A percentile compares a stretch with the other conserved stretches of the same genome.
Evolutionary conservation across 2,113 vertebrate species (phyloP).

Genomic region (human): GRCh38 chr1:58487001-58487500

Average conservation of each 20-base stretch:
- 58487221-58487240: not conserved
- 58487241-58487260: not conserved
- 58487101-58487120: not conserved
- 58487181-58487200: not conserved
- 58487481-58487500: conserved; percentile 19
- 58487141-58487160: not conserved
- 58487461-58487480: conserved; percentile 9
- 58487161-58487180: not conserved
- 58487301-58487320: not conserved
- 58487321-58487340: not conserved
- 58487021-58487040: not conserved
- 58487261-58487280: not conserved
- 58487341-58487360: not conserved
- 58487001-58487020: not conserved
- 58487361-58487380: not conserved
- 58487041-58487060: not conserved
- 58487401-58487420: not conserved
- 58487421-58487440: not conserved
- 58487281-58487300: not conserved
- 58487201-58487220: not conserved
- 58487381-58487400: not conserved
- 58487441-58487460: conserved; percentile 40
- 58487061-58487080: not conserved
- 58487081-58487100: not conserved
- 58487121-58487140: not conserved